Conservation (phyloP, 2,797 vertebrate genomes). For the Tinamus major region DNA sequence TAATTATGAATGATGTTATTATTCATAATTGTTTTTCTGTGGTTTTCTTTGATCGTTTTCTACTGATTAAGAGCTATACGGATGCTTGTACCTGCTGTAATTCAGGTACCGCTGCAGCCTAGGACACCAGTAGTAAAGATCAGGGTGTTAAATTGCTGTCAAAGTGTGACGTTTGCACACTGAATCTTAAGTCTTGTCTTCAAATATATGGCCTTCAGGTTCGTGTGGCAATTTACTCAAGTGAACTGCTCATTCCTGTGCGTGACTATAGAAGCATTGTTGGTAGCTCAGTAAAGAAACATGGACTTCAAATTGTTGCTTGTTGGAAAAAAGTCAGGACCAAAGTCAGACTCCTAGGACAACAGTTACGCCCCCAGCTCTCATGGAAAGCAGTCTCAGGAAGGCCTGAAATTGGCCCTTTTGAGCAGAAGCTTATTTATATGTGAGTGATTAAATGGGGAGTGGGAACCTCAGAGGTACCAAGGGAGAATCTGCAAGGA, state of each 20-base stretch:
- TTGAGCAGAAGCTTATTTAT: rapidly evolving
- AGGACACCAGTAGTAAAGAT: neutral
- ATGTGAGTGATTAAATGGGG: neutral
- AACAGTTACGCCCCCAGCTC: neutral
- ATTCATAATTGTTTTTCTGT: too few relatives aligned
- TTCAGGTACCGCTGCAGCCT: neutral
- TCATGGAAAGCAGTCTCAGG: neutral
- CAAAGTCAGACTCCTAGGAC: rapidly evolving
- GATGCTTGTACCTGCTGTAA: neutral
- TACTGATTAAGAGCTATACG: neutral
- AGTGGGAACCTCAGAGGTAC: rapidly evolving
- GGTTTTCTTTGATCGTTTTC: neutral
- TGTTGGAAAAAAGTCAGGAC: neutral
- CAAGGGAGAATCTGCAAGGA: neutral
- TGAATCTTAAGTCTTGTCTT: neutral
- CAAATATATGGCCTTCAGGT: neutral
- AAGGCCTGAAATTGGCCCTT: neutral
- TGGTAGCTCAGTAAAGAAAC: neutral
- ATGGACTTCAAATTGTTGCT: neutral
- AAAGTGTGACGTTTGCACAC: neutral
- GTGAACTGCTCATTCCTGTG: neutral
- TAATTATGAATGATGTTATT: neutral
- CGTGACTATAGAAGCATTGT: neutral
- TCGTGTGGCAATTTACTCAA: neutral
- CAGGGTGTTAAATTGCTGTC: neutral